A percentile compares a stretch with the other conserved stretches of the same genome.
Evolutionary conservation across 2,113 vertebrate genomes (phyloP).

Genomic region (Eleginops maclovinus): DNA sequence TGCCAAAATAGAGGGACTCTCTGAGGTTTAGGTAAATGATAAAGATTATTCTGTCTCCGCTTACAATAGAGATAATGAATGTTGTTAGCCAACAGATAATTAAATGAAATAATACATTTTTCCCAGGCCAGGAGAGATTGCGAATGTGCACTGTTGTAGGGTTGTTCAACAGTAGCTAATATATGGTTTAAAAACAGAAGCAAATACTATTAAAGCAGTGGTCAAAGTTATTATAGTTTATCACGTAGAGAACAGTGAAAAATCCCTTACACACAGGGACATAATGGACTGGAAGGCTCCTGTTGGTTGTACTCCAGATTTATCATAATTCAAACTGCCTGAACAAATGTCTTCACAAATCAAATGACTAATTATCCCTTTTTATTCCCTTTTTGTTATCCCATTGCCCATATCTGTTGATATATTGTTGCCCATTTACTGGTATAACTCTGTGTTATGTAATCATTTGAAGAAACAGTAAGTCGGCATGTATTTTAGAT

Average conservation of each 20-base stretch:
- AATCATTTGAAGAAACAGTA: slow-evolving; percentile 2
- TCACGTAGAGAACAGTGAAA: not conserved
- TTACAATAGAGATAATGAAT: slow-evolving; percentile 55
- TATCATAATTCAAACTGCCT: not conserved
- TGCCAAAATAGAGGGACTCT: slow-evolving; percentile 53
- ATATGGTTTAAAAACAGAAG: not conserved
- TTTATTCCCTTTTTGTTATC: not conserved
- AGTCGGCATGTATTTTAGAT: slow-evolving; percentile 28
- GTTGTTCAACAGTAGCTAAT: too few relatives aligned
- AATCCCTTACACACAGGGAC: not conserved
- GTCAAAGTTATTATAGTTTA: not conserved
- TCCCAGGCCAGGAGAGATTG: slow-evolving; percentile 19
- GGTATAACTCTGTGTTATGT: not conserved
- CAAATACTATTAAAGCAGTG: not conserved
- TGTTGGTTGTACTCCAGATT: not conserved
- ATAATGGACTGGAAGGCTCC: not conserved
- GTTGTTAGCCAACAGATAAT: slow-evolving; percentile 31
- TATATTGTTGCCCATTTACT: not conserved
- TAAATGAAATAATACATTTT: slow-evolving; percentile 42
- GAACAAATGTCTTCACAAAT: not conserved
- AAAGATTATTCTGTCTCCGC: slow-evolving; percentile 24
- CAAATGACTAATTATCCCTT: not conserved
- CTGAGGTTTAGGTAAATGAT: slow-evolving; percentile 48
- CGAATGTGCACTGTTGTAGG: not conserved
- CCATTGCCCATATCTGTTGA: not conserved